These are phyloP conservation scores for Glomeris maerens DNA, from an alignment of 1,140 invertebrate genomes.

Conservation along the genomic window DNA sequence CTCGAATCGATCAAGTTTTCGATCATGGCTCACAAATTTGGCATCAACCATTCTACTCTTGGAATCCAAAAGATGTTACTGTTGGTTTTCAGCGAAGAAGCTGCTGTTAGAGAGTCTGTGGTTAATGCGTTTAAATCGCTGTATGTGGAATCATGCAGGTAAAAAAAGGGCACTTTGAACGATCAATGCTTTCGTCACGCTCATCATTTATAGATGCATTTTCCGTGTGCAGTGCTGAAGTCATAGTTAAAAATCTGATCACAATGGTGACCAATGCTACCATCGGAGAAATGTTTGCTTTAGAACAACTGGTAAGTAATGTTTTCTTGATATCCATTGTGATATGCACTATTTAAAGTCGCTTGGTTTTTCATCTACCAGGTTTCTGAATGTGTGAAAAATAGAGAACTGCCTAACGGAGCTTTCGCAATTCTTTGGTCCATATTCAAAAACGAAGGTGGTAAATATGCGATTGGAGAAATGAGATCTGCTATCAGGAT, in stretches of 20 bases:
- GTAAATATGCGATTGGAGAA: conserved; percentile 47
- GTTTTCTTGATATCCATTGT: neutral
- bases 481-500: conserved; percentile 52
- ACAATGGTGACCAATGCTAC: conserved; percentile 41
- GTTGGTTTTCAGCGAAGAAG: conserved; percentile 55
- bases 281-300: conserved; percentile 47
- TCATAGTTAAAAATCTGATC: conserved; percentile 46
- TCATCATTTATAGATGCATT: too few relatives aligned
- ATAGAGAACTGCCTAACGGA: conserved; percentile 40
- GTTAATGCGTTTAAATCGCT: conserved; percentile 46
- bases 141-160: conserved; percentile 41
- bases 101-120: conserved; percentile 44
- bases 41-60: conserved; percentile 49
- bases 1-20: conserved; percentile 73
- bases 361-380: conserved; percentile 19
- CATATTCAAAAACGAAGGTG: conserved; percentile 58
- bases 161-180: too few relatives aligned
- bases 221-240: too few relatives aligned
- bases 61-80: conserved; percentile 60
- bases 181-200: conserved; percentile 12
- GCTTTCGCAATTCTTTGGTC: conserved; percentile 58
- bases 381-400: conserved; percentile 42
- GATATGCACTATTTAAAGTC: neutral
- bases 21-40: conserved; percentile 60
- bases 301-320: conserved; percentile 46